These are phyloP conservation scores for Gymnoscopelus braueri DNA, from an alignment of 2,797 vertebrate genomes.

Conservation along the genomic window DNA sequence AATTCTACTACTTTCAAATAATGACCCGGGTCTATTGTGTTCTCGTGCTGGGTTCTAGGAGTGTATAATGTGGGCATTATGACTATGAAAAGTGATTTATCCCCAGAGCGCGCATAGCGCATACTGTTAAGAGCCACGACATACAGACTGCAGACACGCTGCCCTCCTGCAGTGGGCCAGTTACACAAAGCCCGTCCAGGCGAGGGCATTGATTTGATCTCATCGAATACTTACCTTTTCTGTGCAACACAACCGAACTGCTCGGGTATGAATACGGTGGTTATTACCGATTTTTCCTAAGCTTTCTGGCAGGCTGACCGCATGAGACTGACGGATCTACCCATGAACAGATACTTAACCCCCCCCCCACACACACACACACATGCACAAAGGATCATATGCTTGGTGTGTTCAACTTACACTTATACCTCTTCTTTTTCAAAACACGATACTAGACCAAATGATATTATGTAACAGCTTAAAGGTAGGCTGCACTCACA, in stretches of 20 bases:
- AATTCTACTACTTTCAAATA: too few species aligned
- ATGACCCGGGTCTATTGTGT: too few species aligned
- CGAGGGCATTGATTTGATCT: conserved; percentile 23
- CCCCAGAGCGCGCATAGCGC: conserved; percentile 16
- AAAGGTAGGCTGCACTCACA: background rate
- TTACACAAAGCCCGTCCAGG: conserved; percentile 56
- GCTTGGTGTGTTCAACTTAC: conserved; percentile 13
- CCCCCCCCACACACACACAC: background rate
- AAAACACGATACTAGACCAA: background rate
- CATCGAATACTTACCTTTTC: conserved; percentile 20
- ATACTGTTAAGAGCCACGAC: background rate
- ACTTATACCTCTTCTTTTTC: background rate
- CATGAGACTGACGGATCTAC: too few species aligned
- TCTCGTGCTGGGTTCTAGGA: too few species aligned
- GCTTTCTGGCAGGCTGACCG: conserved; percentile 1
- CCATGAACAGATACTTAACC: too few species aligned
- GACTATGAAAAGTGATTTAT: background rate
- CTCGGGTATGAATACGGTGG: too few species aligned
- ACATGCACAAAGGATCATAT: conserved; percentile 18
- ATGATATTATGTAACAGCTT: background rate
- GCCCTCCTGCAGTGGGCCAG: conserved; percentile 43
- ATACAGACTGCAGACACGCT: conserved; percentile 35
- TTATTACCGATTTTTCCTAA: background rate
- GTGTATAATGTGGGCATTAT: too few species aligned
- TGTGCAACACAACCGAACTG: background rate